These are phyloP conservation scores for Ptilorrhoa leucosticta DNA, from an alignment of 2,113 vertebrate species.

Conservation along the genomic window DNA sequence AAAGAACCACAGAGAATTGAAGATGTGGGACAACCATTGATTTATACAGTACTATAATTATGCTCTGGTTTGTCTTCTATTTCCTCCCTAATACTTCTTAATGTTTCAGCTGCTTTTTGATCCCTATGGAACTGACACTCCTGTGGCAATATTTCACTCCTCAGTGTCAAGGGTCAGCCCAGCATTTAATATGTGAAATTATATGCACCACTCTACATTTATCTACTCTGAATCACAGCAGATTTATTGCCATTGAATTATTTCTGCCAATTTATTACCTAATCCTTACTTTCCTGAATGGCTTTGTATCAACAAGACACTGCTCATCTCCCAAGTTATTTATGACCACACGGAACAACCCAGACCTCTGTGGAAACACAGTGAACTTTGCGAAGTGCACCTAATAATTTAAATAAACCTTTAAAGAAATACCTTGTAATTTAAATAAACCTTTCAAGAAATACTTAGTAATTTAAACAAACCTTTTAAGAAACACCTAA, in stretches of 20 bases:
- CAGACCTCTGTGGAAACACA: not conserved
- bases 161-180: not conserved
- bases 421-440: not conserved
- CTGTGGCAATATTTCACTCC: not conserved
- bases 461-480: not conserved
- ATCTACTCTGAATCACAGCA: not conserved
- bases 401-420: not conserved
- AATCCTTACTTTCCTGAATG: not conserved
- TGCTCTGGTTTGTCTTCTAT: not conserved
- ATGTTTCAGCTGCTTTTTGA: not conserved
- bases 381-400: not conserved
- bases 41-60: conserved; percentile 11
- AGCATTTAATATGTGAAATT: not conserved
- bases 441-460: not conserved
- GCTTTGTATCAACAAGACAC: not conserved
- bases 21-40: not conserved
- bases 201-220: not conserved
- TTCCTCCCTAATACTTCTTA: not conserved
- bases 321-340: not conserved
- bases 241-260: not conserved
- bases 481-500: not conserved
- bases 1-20: not conserved
- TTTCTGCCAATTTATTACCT: not conserved
- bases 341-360: not conserved
- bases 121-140: not conserved